Percentiles rank a stretch among this genome's conserved stretches.
These are phyloP conservation scores for Sarcophaga subvicina DNA, from an alignment of 2,888 invertebrate genomes.

Conservation along the genomic window DNA sequence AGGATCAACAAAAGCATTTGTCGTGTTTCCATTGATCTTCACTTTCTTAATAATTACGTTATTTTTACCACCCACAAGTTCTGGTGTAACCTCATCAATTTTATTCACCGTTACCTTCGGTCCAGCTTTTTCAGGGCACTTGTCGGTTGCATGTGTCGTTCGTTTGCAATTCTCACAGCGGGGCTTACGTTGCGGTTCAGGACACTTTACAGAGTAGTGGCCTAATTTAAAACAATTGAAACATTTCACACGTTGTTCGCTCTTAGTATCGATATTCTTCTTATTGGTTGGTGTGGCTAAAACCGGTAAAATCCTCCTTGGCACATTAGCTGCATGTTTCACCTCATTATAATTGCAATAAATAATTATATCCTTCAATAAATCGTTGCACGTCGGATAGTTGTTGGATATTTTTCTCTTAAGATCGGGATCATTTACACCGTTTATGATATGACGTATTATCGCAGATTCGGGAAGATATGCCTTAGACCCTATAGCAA, in stretches of 20 bases:
- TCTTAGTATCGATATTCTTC: background rate
- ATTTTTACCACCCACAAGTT: too few species aligned
- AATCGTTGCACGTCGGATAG: too few species aligned
- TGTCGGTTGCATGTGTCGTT: too few species aligned
- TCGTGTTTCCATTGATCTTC: too few species aligned
- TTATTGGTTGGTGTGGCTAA: background rate
- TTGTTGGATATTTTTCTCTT: too few species aligned
- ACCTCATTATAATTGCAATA: slow-evolving; percentile 49
- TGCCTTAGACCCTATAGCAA: slow-evolving; percentile 47
- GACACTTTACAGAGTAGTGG: background rate
- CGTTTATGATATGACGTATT: background rate
- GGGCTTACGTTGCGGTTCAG: slow-evolving; percentile 37
- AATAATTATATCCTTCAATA: slow-evolving; percentile 27
- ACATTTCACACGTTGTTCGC: background rate
- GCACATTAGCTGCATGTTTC: slow-evolving; percentile 30
- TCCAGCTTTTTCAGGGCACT: too few species aligned
- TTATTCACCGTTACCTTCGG: too few species aligned
- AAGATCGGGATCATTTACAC: too few species aligned
- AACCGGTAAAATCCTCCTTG: background rate
- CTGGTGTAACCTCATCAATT: background rate
- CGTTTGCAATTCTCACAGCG: too few species aligned
- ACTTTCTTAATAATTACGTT: too few species aligned
- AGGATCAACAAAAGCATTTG: too few species aligned
- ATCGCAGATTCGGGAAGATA: slow-evolving; percentile 56
- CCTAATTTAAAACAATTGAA: slow-evolving; percentile 3